Conservation (phyloP, 2,888 invertebrate genomes). For the Drosophila mercatorum region DNA sequence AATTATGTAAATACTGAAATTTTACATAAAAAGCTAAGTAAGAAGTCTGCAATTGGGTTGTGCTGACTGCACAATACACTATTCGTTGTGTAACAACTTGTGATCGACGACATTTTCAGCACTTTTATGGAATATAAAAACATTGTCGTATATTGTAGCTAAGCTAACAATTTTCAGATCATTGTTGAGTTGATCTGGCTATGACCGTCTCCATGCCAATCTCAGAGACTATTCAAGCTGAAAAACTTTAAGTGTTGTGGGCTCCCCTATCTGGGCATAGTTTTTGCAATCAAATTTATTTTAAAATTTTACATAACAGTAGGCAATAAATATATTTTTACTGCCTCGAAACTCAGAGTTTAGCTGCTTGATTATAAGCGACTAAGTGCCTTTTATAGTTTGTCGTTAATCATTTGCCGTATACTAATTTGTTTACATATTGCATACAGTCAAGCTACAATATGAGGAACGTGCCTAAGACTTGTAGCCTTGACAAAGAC, state of each 20-base stretch:
- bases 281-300: background rate
- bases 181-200: background rate
- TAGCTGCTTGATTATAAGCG: background rate
- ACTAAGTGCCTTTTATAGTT: slow-evolving; percentile 4
- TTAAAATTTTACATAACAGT: background rate
- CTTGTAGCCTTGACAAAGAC: no score
- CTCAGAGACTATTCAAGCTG: background rate
- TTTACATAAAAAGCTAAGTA: background rate
- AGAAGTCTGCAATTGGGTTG: background rate
- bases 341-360: background rate
- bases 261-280: background rate
- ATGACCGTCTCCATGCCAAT: background rate
- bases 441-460: background rate
- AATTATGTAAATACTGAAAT: slow-evolving; percentile 5
- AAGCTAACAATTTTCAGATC: background rate
- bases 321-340: background rate
- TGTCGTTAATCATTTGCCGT: background rate
- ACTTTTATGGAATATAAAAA: background rate
- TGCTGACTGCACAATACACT: slow-evolving; percentile 1
- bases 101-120: background rate
- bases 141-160: background rate
- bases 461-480: no score
- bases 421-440: background rate
- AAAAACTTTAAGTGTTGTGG: background rate
- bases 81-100: background rate